Percentiles rank a stretch among this genome's conserved stretches.
These are phyloP conservation scores for Micrasema longulum DNA, from an alignment of 1,140 invertebrate species.

Conservation along the genomic window DNA sequence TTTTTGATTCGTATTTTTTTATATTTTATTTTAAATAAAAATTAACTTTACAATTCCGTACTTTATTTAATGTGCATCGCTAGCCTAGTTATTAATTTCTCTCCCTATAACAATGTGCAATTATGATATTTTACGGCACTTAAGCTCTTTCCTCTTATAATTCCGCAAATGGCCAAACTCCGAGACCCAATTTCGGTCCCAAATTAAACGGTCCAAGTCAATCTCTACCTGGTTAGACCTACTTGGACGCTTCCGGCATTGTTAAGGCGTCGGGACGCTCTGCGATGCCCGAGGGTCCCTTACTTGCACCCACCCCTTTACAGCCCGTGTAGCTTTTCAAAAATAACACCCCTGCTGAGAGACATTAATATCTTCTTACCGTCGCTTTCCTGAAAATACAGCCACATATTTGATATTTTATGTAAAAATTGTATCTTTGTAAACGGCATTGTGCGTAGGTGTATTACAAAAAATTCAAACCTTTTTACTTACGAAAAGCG, in stretches of 20 bases:
- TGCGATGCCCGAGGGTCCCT: conserved; percentile 1
- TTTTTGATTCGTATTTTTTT: too few relatives aligned
- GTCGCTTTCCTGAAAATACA: neutral
- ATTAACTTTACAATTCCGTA: too few relatives aligned
- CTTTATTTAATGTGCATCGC: too few relatives aligned
- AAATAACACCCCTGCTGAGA: conserved; percentile 38
- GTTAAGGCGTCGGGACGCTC: conserved; percentile 21
- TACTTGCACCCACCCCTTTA: conserved; percentile 3
- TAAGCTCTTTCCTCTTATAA: conserved; percentile 18
- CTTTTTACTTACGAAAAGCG: too few relatives aligned
- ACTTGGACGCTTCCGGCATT: conserved; percentile 11
- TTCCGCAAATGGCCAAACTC: conserved; percentile 12
- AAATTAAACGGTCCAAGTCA: conserved; percentile 14
- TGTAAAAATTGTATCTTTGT: too few relatives aligned
- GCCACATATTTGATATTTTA: too few relatives aligned
- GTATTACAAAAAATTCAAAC: too few relatives aligned
- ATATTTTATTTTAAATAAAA: too few relatives aligned
- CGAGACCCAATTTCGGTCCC: conserved; percentile 19
- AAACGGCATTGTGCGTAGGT: too few relatives aligned
- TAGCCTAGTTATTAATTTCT: too few relatives aligned
- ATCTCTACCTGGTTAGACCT: conserved; percentile 17
- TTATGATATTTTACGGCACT: too few relatives aligned
- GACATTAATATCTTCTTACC: conserved; percentile 49
- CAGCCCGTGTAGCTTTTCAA: conserved; percentile 26
- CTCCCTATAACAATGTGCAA: too few relatives aligned